phyloP scores from a whole-genome alignment of 1,140 invertebrate species.

The Zaprionus kolodkinae region DNA sequence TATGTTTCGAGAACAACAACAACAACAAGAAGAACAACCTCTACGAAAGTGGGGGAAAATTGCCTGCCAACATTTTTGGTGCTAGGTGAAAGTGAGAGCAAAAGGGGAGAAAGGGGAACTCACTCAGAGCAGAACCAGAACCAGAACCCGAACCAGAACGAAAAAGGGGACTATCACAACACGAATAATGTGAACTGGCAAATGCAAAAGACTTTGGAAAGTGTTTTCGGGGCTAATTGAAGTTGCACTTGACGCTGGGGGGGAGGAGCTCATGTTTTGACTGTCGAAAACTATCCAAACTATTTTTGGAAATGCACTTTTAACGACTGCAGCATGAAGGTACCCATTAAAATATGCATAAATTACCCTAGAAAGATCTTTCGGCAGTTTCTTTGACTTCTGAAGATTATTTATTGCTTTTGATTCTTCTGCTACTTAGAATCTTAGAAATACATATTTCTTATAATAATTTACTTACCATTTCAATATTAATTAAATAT shows the following conservation, averaged over 20 bases:
- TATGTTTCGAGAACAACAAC: constrained; percentile 69
- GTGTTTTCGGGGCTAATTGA: constrained; percentile 75
- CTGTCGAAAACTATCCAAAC: constrained; percentile 2
- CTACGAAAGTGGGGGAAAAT: constrained; percentile 29
- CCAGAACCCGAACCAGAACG: constrained; percentile 26
- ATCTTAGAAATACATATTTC: not conserved
- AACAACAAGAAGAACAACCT: constrained; percentile 48
- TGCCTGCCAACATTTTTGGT: constrained; percentile 22
- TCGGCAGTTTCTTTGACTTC: not conserved
- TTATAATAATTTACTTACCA: too few species aligned
- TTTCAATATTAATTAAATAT: too few species aligned
- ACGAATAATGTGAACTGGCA: constrained; percentile 72
- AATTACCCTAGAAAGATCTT: not conserved
- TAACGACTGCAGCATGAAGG: not conserved
- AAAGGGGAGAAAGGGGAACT: constrained; percentile 1
- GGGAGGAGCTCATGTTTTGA: constrained; percentile 16
- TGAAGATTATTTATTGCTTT: not conserved
- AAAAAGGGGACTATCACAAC: constrained; percentile 72
- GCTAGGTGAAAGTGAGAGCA: constrained; percentile 48
- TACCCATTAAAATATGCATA: not conserved
- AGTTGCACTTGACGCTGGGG: constrained; percentile 44
- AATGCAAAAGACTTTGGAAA: constrained; percentile 77
- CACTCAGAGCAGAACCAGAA: constrained; percentile 13
- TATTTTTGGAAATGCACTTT: constrained; percentile 2
- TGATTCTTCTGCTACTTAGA: not conserved